phyloP scores from a whole-genome alignment of 2,797 vertebrate genomes.

The Peromyscus melanophrys region DNA sequence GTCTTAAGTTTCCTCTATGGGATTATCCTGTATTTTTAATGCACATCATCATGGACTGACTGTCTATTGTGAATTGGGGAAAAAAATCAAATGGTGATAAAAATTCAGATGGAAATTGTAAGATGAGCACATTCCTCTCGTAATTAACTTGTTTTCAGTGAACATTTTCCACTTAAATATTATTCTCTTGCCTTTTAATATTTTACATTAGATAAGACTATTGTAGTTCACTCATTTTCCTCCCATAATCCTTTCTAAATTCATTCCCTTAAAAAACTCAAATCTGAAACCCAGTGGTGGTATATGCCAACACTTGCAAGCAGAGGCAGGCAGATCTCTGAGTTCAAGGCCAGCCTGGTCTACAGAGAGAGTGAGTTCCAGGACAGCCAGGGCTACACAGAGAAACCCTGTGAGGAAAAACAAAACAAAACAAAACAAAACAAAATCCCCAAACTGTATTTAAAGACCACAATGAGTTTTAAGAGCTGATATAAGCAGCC shows the following conservation, averaged over 20 bases:
- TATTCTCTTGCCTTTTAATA: slow-evolving; percentile 5
- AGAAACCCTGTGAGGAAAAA: neutral
- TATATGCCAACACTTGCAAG: neutral
- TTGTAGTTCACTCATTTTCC: neutral
- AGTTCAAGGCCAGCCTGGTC: neutral
- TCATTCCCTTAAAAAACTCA: slow-evolving; percentile 6
- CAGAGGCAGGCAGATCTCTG: neutral
- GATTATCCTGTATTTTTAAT: slow-evolving; percentile 1
- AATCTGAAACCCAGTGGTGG: neutral
- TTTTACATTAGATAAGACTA: slow-evolving; percentile 47
- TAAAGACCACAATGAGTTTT: neutral
- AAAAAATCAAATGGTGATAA: slow-evolving; percentile 24
- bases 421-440: neutral
- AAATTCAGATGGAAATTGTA: neutral
- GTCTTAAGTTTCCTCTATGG: neutral
- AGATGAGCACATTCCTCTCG: neutral
- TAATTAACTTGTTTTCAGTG: slow-evolving; percentile 52
- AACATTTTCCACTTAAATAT: slow-evolving; percentile 19
- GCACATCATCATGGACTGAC: neutral
- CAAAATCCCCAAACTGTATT: neutral
- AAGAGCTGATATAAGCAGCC: neutral
- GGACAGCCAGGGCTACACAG: neutral
- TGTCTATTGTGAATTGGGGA: neutral
- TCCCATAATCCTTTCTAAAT: slow-evolving; percentile 1
- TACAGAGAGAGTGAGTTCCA: neutral